phyloP scores from a whole-genome alignment of 2,113 vertebrate genomes.

The Noturus placidus region DNA sequence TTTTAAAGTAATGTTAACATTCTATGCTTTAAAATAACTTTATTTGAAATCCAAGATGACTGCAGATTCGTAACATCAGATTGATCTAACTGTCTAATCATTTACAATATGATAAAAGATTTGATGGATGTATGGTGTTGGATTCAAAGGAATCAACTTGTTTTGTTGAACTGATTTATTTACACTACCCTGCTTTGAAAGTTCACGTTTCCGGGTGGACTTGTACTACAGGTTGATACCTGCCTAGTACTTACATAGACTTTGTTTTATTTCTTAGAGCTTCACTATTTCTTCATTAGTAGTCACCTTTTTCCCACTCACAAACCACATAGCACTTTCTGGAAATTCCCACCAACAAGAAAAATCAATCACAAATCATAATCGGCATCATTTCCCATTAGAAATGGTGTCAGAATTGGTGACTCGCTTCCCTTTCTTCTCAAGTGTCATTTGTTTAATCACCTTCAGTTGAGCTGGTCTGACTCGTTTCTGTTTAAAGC shows the following conservation, averaged over 20 bases:
- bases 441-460: constrained; percentile 20
- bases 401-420: background rate
- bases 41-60: background rate
- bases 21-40: background rate
- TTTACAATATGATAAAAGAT: background rate
- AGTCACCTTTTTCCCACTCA: no score
- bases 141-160: background rate
- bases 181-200: background rate
- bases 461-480: constrained; percentile 35
- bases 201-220: constrained; percentile 6
- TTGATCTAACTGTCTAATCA: background rate
- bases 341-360: background rate
- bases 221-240: constrained; percentile 30
- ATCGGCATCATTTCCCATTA: background rate
- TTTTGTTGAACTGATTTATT: background rate
- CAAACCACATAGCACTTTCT: background rate
- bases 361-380: constrained; percentile 4
- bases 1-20: background rate
- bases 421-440: background rate
- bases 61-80: background rate
- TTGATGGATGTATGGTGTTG: background rate
- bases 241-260: background rate
- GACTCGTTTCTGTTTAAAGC: constrained; percentile 46
- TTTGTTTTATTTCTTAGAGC: no score
- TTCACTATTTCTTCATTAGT: background rate